A percentile compares a stretch with the other conserved stretches of the same genome.
These are phyloP conservation scores for Struthio camelus DNA, from an alignment of 2,113 vertebrate genomes.

Conservation along the genomic window DNA sequence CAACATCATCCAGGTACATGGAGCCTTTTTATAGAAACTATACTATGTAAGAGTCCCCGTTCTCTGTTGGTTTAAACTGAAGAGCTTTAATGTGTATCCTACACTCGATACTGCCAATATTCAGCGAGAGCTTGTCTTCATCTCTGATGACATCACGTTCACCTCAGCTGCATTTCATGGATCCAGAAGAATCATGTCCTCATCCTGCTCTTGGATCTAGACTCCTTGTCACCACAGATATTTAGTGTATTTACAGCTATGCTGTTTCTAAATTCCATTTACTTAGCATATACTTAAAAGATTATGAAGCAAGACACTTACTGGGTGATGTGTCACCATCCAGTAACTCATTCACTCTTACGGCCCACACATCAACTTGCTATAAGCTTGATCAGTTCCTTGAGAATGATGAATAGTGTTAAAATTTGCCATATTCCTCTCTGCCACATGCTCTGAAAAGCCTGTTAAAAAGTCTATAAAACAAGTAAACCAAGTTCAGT, in stretches of 20 bases:
- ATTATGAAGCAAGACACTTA: background rate
- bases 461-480: slow-evolving; percentile 39
- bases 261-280: background rate
- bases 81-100: background rate
- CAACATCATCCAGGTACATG: background rate
- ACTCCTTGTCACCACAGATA: background rate
- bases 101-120: background rate
- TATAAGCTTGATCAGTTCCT: slow-evolving; percentile 38
- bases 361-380: background rate
- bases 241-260: background rate
- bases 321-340: background rate
- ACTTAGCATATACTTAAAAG: slow-evolving; percentile 9
- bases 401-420: slow-evolving; percentile 42
- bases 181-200: background rate
- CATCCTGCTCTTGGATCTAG: background rate
- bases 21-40: background rate
- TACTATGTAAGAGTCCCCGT: background rate
- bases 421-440: slow-evolving; percentile 1
- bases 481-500: slow-evolving; percentile 11
- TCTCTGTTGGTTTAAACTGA: background rate
- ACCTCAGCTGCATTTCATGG: background rate
- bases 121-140: background rate
- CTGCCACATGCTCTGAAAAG: slow-evolving; percentile 1
- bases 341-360: background rate
- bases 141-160: background rate